phyloP scores from a whole-genome alignment of 2,888 invertebrate species.

The Calephelis perditalis region DNA sequence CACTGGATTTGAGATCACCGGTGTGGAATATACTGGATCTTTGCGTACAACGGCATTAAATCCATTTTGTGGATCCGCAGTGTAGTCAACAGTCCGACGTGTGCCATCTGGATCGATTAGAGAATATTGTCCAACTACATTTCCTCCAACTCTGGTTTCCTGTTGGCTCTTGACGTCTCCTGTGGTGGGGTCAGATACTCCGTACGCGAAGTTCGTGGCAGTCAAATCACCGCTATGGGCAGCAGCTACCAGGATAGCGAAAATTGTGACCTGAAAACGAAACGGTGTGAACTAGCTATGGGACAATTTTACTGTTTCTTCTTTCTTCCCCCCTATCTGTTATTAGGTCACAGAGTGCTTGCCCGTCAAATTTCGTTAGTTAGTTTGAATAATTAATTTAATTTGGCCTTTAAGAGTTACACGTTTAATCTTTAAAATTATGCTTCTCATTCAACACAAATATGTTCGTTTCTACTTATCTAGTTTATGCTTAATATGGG shows the following conservation, averaged over 20 bases:
- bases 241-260: constrained; percentile 37
- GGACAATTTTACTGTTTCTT: no score
- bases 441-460: no score
- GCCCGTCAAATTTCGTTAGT: no score
- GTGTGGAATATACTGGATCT: constrained; percentile 47
- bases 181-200: constrained; percentile 63
- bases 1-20: constrained; percentile 15
- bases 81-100: constrained; percentile 59
- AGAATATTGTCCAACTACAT: constrained; percentile 68
- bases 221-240: constrained; percentile 30
- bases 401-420: neutral
- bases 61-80: constrained; percentile 61
- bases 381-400: neutral
- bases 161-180: constrained; percentile 68
- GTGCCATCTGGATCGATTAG: constrained; percentile 33
- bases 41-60: constrained; percentile 74
- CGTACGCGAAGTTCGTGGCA: constrained; percentile 62
- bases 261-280: constrained; percentile 12
- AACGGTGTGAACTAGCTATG: neutral
- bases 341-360: no score
- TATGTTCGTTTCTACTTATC: no score
- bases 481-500: no score
- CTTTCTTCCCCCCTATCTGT: no score
- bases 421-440: neutral
- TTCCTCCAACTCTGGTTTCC: constrained; percentile 63